Evolutionary conservation across 2,113 vertebrate genomes (phyloP), one percentile per base, ranked within the genome.

Genomic region (Peromyscus polionotus): DNA sequence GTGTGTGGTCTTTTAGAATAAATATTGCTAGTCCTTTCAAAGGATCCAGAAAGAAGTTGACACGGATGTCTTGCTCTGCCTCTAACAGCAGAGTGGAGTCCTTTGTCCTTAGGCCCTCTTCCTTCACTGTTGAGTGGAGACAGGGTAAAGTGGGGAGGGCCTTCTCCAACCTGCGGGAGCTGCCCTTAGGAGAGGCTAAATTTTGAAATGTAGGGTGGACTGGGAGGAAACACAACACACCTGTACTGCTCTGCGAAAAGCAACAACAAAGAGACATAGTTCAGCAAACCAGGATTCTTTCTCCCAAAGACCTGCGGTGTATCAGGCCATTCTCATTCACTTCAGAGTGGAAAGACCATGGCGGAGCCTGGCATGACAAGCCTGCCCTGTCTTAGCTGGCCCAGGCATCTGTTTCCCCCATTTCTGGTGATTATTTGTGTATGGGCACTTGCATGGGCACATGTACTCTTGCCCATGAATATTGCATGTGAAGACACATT

Each of bases 21-120:
- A 93, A 86, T 91, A 79, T 19, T 94, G 20, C 36, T 70, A 17
- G 81, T 85, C 84, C 77, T 83, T 90, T 85, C 65, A 65, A 91
- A 96, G 48, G 20, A 75, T 57, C 67, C 31, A 48, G 36, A 6
- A 54, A 61, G 84, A 9, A 88, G 48, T 12, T 72, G 72, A 61
- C 2, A 1, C 26, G 0, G 3, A 51, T 28, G 31, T 33, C 20
- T 73, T 14, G 5, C 19, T 94, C 28, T 75, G 65, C 63, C 70
- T 93, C 59, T 13, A 36, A 75, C 17, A 36, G 2, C 26, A 93
- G 72, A 26, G 48, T 54, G 72, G 36, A 54, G 28, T 12, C 7
- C 79, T 90, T 67, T 31, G 88, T 63, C 48, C 68, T 22, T 19
- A 22, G 24, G 33, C 70, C 33, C 81, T 94, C n/a, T 92, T 95